These are phyloP conservation scores for Butorides virescens DNA, from an alignment of 2,113 vertebrate genomes.

Conservation along the genomic window DNA sequence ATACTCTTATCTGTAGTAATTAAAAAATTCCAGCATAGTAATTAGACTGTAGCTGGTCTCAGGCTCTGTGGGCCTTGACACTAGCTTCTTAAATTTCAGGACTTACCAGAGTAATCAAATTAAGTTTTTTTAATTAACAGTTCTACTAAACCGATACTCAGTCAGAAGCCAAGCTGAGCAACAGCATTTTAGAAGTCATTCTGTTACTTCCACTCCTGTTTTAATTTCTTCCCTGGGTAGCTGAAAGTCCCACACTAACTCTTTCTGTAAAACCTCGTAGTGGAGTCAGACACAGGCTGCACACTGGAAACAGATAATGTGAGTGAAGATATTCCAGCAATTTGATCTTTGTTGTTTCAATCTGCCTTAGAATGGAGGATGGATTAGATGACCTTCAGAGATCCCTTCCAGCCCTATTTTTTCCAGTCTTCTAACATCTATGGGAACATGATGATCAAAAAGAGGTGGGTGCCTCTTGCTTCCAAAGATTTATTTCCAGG, in stretches of 20 bases:
- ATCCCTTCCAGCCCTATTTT: neutral
- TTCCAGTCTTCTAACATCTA: neutral
- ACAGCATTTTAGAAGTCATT: neutral
- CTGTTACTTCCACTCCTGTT: neutral
- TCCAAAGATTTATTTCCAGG: neutral
- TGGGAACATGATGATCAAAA: neutral
- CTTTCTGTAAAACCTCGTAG: neutral
- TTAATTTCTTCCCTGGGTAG: neutral
- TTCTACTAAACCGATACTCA: neutral
- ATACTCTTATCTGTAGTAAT: slow-evolving; percentile 21
- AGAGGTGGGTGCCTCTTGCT: neutral
- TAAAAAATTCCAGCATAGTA: slow-evolving; percentile 25
- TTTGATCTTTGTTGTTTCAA: neutral
- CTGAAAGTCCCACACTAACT: neutral
- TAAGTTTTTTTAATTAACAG: slow-evolving; percentile 3
- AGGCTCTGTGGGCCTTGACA: neutral
- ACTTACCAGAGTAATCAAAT: slow-evolving; percentile 22
- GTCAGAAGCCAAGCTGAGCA: neutral
- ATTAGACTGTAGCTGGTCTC: neutral
- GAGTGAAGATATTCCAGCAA: neutral
- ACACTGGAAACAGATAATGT: neutral
- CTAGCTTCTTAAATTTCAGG: slow-evolving; percentile 15
- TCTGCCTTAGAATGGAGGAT: neutral
- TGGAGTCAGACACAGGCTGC: neutral
- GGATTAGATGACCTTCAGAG: neutral